Evolutionary conservation across 2,113 vertebrate genomes (phyloP), one percentile per base, ranked within the genome.

Genomic region (Azemiops feae): DNA sequence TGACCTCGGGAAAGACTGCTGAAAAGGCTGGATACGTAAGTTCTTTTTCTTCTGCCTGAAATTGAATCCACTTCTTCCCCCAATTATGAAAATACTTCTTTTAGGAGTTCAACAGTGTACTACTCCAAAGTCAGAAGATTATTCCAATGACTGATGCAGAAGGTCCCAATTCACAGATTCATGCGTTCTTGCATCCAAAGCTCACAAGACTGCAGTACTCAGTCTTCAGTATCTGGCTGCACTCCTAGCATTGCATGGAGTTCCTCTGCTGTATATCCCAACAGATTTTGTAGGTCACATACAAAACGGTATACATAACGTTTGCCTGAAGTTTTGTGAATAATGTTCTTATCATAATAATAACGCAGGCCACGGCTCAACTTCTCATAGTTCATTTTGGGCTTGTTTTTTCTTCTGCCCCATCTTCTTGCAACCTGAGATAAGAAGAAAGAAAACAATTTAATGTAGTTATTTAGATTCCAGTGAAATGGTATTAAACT

Each of bases 341-440:
- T 99, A 96, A 99, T 99, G 96, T 99, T 99, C 96, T 99, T 99
- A 97, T 99, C 98, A 0, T 99, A 99, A 57, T 99, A 99, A 74
- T 99, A 99, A 93, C 98, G 98, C 16, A 99, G 91, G 0, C 98
- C 98, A 0, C 98, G 97, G 96, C 98, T 99, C 87, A 99, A 97
- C 96, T 99, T 99, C 96, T 99, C 98, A 3, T 99, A 99, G 97
- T 99, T 99, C 98, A 99, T 99, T 97, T 99, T 99, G 89, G 98
- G 98, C 93, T 99, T 99, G 93, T 99, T 99, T 94, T 99, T 99
- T 94, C 98, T 97, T 89, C 98, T 98, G 0, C 98, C 98, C 98
- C 98, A 99, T 9, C 98, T 97, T 22, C 98, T 98, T 1, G 98
- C 98, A 95, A 99, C 98, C 98, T 98, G 94, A 27, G 50, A 43